phyloP scores from a whole-genome alignment of 2,797 vertebrate genomes.

The Thripadectes ignobilis region DNA sequence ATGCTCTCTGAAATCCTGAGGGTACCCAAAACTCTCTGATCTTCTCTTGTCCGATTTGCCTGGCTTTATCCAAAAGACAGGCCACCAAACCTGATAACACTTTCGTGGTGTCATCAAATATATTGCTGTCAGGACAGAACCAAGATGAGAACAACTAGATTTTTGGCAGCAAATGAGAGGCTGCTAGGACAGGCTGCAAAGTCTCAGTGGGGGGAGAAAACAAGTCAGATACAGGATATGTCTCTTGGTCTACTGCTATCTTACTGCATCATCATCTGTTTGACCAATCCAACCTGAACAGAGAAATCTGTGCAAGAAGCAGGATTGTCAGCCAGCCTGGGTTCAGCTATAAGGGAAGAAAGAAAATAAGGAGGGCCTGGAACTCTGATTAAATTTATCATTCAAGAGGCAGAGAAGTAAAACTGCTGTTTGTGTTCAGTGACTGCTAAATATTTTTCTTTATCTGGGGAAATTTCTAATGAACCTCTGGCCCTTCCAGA shows the following conservation, averaged over 20 bases:
- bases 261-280: not conserved
- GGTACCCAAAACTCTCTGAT: not conserved
- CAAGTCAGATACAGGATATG: not conserved
- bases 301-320: not conserved
- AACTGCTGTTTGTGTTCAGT: not conserved
- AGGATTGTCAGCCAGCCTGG: not conserved
- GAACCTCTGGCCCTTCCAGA: not conserved
- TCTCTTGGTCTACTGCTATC: not conserved
- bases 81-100: not conserved
- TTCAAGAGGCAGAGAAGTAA: not conserved
- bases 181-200: not conserved
- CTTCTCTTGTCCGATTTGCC: not conserved
- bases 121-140: not conserved
- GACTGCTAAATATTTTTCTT: not conserved
- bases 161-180: not conserved
- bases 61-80: not conserved
- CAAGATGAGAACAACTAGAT: not conserved
- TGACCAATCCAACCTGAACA: not conserved
- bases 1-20: not conserved
- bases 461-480: not conserved
- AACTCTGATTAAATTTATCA: not conserved
- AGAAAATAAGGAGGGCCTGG: not conserved
- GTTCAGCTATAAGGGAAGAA: not conserved
- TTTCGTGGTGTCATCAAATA: not conserved
- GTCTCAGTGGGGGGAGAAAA: not conserved